Percentiles rank a stretch among this genome's conserved stretches.
phyloP scores from a whole-genome alignment of 2,797 vertebrate genomes.

The Coranthus polyacanthus region DNA sequence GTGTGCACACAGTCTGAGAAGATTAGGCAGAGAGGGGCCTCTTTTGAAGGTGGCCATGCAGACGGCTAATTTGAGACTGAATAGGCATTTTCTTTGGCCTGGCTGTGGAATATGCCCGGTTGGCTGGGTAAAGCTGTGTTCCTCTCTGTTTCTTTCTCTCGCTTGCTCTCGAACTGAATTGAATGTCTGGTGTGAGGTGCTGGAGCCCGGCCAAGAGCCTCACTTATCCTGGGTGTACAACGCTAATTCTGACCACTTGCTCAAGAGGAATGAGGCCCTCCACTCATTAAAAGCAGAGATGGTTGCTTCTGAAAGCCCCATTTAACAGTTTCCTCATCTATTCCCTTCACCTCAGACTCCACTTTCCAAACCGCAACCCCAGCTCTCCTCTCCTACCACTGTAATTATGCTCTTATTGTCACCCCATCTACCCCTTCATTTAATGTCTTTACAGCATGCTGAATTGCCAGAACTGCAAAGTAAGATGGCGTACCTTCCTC shows the following conservation, averaged over 20 bases:
- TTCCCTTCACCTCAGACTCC: constrained; percentile 26
- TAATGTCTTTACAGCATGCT: constrained; percentile 38
- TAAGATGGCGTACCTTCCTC: constrained; percentile 34
- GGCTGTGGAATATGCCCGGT: constrained; percentile 44
- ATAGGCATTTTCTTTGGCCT: constrained; percentile 72
- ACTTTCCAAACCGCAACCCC: constrained; percentile 31
- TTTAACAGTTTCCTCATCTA: constrained; percentile 34
- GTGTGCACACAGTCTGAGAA: constrained; percentile 68
- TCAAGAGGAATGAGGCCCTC: constrained; percentile 62
- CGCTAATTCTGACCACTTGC: constrained; percentile 58
- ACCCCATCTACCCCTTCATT: constrained; percentile 41
- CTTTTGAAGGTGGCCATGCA: constrained; percentile 69
- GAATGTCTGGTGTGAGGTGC: constrained; percentile 50
- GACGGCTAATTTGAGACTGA: constrained; percentile 76
- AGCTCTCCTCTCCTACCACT: constrained; percentile 20
- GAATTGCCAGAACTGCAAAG: constrained; percentile 20
- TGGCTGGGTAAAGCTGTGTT: constrained; percentile 57
- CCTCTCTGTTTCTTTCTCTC: constrained; percentile 33
- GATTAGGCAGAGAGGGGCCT: constrained; percentile 70
- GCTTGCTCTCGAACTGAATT: constrained; percentile 53
- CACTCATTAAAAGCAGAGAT: constrained; percentile 54
- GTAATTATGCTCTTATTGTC: constrained; percentile 46
- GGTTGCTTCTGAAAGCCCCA: constrained; percentile 35
- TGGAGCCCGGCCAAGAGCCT: constrained; percentile 63
- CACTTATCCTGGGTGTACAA: constrained; percentile 41